These are phyloP conservation scores for Norana najaformis DNA, from an alignment of 2,888 invertebrate species.

Conservation along the genomic window DNA sequence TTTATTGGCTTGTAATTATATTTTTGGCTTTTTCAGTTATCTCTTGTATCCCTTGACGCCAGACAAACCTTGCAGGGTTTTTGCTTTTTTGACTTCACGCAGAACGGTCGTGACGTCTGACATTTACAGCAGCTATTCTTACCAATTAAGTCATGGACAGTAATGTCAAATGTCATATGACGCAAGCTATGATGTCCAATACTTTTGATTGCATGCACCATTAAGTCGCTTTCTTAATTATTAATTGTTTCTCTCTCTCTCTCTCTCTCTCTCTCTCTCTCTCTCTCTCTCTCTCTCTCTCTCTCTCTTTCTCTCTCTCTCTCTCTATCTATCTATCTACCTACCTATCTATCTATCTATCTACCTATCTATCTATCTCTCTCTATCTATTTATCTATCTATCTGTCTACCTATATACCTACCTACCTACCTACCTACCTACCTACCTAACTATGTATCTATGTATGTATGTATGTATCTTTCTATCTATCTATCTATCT, in stretches of 20 bases:
- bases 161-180: not conserved
- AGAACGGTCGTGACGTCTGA: not conserved
- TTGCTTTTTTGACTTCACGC: no score
- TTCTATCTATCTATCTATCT: not conserved
- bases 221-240: not conserved
- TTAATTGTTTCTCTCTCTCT: not conserved
- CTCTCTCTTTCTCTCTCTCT: not conserved
- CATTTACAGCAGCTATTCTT: not conserved
- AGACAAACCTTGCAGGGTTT: no score
- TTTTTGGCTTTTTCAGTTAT: no score
- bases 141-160: not conserved
- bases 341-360: not conserved
- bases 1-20: no score
- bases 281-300: not conserved
- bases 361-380: not conserved
- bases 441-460: not conserved
- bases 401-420: not conserved
- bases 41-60: no score
- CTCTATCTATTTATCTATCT: not conserved
- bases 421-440: not conserved
- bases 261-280: not conserved
- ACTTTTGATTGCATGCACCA: not conserved
- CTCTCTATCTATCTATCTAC: not conserved
- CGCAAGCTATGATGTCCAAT: not conserved
- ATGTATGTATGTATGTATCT: no score